These are phyloP conservation scores for Trichogramma pretiosum DNA, from an alignment of 1,140 invertebrate species.

Conservation along the genomic window DNA sequence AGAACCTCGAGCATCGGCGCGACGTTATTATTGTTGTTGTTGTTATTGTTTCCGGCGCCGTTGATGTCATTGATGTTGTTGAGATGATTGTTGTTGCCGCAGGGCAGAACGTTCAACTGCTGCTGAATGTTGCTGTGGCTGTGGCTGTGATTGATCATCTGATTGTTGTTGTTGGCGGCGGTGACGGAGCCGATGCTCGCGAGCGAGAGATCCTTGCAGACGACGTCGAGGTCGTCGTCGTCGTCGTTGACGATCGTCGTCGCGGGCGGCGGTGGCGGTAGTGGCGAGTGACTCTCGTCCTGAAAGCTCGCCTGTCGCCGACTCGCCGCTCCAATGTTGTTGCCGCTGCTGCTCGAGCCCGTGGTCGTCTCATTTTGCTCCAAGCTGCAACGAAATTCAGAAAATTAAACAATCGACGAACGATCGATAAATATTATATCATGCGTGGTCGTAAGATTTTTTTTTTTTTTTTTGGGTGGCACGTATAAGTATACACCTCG, in stretches of 20 bases:
- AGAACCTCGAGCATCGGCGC: slow-evolving; percentile 31
- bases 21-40: slow-evolving; percentile 13
- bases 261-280: neutral
- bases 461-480: too few species aligned
- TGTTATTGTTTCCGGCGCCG: slow-evolving; percentile 13
- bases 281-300: neutral
- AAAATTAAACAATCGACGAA: too few species aligned
- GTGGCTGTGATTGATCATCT: neutral
- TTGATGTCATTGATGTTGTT: slow-evolving; percentile 14
- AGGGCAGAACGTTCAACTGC: slow-evolving; percentile 11
- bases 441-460: too few species aligned
- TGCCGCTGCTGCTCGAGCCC: too few species aligned
- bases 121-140: neutral
- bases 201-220: too few species aligned
- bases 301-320: slow-evolving; percentile 3
- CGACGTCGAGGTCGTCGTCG: too few species aligned
- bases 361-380: too few species aligned
- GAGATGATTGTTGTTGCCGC: slow-evolving; percentile 20
- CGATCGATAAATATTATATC: too few species aligned
- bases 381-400: too few species aligned
- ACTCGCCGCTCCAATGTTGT: too few species aligned
- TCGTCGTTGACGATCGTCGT: neutral
- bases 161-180: neutral
- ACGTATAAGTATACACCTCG: too few species aligned
- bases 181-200: neutral